phyloP scores from a whole-genome alignment of 2,797 vertebrate species.

The Macrochelys suwanniensis region DNA sequence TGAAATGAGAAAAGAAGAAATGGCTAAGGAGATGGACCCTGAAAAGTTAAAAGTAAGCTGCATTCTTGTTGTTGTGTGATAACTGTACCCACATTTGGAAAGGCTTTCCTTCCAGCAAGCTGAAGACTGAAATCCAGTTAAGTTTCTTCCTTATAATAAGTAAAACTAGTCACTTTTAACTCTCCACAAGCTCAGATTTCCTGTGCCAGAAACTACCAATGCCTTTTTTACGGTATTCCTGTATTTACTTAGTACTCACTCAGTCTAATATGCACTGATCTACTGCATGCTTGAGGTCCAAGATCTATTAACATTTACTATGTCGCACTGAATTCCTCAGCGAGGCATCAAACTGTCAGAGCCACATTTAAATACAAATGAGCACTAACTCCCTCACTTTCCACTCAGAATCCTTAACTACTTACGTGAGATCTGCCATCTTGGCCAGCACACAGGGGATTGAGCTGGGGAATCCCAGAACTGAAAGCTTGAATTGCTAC shows the following conservation, averaged over 20 bases:
- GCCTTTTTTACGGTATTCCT: not conserved
- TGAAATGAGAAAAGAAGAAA: slow-evolving; percentile 99
- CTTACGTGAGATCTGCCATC: not conserved
- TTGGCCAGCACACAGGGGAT: not conserved
- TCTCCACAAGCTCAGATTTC: not conserved
- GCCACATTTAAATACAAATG: not conserved
- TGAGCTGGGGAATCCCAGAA: not conserved
- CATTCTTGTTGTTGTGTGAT: not conserved
- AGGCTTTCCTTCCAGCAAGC: not conserved
- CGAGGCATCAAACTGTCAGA: not conserved
- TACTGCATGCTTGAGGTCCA: not conserved
- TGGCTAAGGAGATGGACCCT: slow-evolving; percentile 99
- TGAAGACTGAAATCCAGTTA: not conserved
- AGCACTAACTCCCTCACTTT: not conserved
- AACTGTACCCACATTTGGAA: not conserved
- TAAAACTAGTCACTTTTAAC: not conserved
- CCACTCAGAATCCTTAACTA: accelerated
- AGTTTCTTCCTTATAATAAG: not conserved
- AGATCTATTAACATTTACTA: not conserved
- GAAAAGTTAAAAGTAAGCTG: slow-evolving; percentile 93
- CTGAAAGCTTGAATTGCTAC: not conserved
- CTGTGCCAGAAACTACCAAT: not conserved
- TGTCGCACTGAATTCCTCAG: not conserved
- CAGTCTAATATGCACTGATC: accelerated
- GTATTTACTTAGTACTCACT: not conserved